Evolutionary conservation across 1,140 invertebrate genomes (phyloP).

Genomic region (Elysia chlorotica): DNA sequence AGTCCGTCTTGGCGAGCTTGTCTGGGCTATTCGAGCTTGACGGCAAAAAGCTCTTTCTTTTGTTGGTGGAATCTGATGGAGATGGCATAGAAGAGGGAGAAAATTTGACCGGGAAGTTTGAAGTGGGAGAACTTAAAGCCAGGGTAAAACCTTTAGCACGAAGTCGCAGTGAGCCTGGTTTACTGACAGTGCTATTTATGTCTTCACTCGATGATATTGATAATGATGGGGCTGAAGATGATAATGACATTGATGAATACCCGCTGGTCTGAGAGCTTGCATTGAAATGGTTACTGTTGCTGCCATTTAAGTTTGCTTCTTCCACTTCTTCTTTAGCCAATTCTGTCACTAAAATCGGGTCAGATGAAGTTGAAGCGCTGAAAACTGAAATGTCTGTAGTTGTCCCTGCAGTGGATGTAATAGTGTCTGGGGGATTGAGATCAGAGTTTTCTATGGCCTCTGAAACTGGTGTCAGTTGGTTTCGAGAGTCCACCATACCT

Average conservation of each 20-base stretch:
- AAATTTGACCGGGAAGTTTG: slow-evolving; percentile 1
- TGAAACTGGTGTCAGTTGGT: slow-evolving; percentile 16
- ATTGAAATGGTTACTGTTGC: no score
- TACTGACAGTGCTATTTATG: neutral
- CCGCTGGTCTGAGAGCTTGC: no score
- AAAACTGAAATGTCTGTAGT: no score
- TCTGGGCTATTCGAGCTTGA: slow-evolving; percentile 11
- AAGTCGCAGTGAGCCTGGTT: neutral
- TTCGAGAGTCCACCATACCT: neutral
- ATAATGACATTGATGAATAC: no score
- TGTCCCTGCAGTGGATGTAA: neutral
- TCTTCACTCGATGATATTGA: neutral
- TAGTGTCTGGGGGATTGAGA: slow-evolving; percentile 1
- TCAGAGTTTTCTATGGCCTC: slow-evolving; percentile 22
- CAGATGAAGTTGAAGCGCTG: no score
- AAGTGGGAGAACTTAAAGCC: slow-evolving; percentile 9
- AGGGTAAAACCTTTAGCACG: slow-evolving; percentile 1
- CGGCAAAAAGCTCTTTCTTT: neutral
- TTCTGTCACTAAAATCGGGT: no score
- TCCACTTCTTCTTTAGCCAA: no score
- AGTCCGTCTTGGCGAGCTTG: slow-evolving; percentile 16
- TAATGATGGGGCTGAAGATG: neutral
- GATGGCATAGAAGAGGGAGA: neutral
- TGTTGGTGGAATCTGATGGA: slow-evolving; percentile 15
- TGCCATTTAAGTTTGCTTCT: no score